Percentiles rank a stretch among this genome's conserved stretches.
These are phyloP conservation scores for Erpobdella octoculata DNA, from an alignment of 2,888 invertebrate genomes.

Conservation along the genomic window DNA sequence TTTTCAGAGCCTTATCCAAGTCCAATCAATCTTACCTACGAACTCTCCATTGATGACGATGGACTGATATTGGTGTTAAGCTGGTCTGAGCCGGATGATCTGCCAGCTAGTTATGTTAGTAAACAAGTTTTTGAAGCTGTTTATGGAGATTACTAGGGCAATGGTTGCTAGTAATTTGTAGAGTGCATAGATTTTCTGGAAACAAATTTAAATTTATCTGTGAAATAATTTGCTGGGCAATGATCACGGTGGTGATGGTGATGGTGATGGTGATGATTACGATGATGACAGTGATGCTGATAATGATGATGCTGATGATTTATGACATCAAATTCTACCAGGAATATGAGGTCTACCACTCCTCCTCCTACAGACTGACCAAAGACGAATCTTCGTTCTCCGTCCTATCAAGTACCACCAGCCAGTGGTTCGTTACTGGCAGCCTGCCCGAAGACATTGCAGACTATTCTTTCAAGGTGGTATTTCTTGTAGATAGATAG, in stretches of 20 bases:
- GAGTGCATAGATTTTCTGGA: not conserved
- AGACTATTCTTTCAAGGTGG: no score
- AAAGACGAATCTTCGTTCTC: not conserved
- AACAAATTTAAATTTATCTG: not conserved
- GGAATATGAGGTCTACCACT: not conserved
- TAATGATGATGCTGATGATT: not conserved
- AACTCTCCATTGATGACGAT: not conserved
- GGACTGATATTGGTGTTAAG: not conserved
- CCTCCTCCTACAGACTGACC: not conserved
- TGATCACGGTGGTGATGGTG: no score
- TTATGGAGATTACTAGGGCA: not conserved
- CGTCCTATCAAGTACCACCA: not conserved
- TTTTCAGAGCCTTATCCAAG: conserved; percentile 24
- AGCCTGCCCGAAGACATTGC: no score
- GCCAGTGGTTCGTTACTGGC: no score
- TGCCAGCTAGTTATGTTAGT: conserved; percentile 13
- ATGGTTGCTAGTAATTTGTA: not conserved
- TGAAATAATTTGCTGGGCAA: not conserved
- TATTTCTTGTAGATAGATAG: no score
- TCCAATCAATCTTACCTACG: conserved; percentile 10
- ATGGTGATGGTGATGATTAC: not conserved
- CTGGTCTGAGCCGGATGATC: conserved; percentile 14
- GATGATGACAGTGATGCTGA: not conserved
- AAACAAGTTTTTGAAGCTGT: not conserved
- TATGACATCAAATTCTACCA: not conserved